Evolutionary conservation across 2,888 invertebrate genomes (phyloP).

Genomic region (Synergus laeviventris): DNA sequence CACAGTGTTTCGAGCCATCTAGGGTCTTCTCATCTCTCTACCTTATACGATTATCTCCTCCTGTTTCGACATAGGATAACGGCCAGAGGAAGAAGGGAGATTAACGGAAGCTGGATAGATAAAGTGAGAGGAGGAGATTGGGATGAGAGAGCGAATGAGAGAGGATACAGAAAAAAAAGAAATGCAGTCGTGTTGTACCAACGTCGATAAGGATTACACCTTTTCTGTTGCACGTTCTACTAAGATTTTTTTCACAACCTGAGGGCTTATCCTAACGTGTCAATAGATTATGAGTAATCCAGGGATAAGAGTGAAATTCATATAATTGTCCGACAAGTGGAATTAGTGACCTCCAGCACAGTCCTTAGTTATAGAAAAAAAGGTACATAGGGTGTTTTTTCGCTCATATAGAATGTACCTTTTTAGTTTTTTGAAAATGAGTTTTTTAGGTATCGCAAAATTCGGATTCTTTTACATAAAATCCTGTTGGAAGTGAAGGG

Average conservation of each 20-base stretch:
- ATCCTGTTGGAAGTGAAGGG: too few species aligned
- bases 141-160: constrained; percentile 28
- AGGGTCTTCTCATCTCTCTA: constrained; percentile 62
- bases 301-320: not conserved
- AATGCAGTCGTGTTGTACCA: not conserved
- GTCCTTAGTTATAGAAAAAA: too few species aligned
- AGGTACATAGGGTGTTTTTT: too few species aligned
- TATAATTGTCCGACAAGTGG: constrained; percentile 6
- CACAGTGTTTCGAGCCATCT: constrained; percentile 66
- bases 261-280: not conserved
- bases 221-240: not conserved
- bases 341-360: constrained; percentile 9
- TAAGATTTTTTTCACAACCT: not conserved
- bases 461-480: too few species aligned
- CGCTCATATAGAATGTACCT: too few species aligned
- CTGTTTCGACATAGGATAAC: constrained; percentile 42
- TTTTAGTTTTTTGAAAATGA: too few species aligned
- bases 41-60: constrained; percentile 64
- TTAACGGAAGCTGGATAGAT: constrained; percentile 28
- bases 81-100: not conserved
- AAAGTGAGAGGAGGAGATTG: constrained; percentile 17
- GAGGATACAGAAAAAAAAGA: constrained; percentile 22
- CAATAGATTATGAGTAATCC: constrained; percentile 18
- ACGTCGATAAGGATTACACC: constrained; percentile 18
- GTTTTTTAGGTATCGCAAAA: too few species aligned